These are phyloP conservation scores for Nemurella pictetii DNA, from an alignment of 2,888 invertebrate species.

Conservation along the genomic window DNA sequence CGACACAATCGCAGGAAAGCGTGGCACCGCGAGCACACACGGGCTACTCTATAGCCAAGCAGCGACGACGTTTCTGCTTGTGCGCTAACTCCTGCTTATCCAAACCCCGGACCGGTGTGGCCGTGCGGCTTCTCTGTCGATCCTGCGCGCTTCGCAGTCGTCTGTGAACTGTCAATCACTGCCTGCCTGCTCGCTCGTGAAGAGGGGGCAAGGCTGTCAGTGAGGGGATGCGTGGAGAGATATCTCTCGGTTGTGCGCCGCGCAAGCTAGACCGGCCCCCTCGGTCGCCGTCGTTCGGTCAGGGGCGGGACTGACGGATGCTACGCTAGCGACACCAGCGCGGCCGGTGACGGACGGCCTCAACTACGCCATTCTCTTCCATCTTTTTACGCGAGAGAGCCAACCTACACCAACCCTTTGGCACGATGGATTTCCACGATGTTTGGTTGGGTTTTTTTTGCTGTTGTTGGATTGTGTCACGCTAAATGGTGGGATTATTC, in stretches of 20 bases:
- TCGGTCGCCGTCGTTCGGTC: neutral
- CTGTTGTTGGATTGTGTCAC: neutral
- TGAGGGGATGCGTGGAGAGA: constrained; percentile 22
- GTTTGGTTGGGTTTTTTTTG: neutral
- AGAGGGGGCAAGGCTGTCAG: constrained; percentile 32
- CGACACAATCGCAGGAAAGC: neutral
- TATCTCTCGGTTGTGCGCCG: neutral
- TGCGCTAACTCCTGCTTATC: neutral
- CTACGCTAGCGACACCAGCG: constrained; percentile 14
- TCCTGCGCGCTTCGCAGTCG: constrained; percentile 67
- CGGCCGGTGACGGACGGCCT: constrained; percentile 19
- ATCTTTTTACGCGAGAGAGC: neutral
- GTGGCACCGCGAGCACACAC: neutral
- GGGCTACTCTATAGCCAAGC: neutral
- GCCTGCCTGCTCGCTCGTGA: constrained; percentile 46
- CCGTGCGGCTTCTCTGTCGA: constrained; percentile 47
- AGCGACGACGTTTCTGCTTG: constrained; percentile 10
- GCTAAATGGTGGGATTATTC: neutral
- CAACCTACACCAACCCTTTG: neutral
- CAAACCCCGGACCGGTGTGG: neutral
- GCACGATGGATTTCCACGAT: neutral
- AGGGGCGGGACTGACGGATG: constrained; percentile 24
- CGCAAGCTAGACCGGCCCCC: constrained; percentile 20
- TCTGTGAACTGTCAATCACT: constrained; percentile 69
- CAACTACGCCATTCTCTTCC: neutral